Evolutionary conservation across 2,797 vertebrate species (phyloP).

Genomic region (Rhinogobio ventralis): DNA sequence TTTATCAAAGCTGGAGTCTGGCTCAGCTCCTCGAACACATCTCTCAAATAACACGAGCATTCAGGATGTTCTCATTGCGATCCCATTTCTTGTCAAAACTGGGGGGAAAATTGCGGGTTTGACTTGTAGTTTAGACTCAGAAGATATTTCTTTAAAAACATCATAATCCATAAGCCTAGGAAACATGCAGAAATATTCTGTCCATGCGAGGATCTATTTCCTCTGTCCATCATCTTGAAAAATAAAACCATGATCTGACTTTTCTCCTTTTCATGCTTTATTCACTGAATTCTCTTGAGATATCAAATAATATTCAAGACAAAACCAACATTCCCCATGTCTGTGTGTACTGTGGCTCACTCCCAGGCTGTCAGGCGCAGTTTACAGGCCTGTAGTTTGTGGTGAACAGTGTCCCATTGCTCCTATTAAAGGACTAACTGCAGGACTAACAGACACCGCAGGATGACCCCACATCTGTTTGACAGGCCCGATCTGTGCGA

Average conservation of each 20-base stretch:
- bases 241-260: neutral
- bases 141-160: conserved; percentile 68
- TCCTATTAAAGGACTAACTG: conserved; percentile 50
- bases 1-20: conserved; percentile 37
- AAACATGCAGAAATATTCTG: conserved; percentile 69
- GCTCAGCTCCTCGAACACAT: conserved; percentile 35
- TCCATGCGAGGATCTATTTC: conserved; percentile 47
- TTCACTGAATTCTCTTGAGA: conserved; percentile 5
- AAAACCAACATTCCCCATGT: conserved; percentile 12
- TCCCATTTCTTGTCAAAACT: conserved; percentile 39
- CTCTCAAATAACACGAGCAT: conserved; percentile 34
- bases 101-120: conserved; percentile 44
- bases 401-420: conserved; percentile 34
- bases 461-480: conserved; percentile 58
- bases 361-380: conserved; percentile 19
- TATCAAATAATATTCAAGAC: neutral
- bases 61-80: conserved; percentile 44
- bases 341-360: conserved; percentile 13
- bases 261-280: conserved; percentile 7
- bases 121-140: conserved; percentile 49
- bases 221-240: conserved; percentile 52
- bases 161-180: conserved; percentile 76
- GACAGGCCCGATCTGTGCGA: conserved; percentile 59
- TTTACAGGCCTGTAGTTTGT: conserved; percentile 50
- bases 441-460: conserved; percentile 52